Evolutionary conservation across 2,888 invertebrate genomes (phyloP), one percentile per base, ranked within the genome.

Genomic region (Brachyptera risi): DNA sequence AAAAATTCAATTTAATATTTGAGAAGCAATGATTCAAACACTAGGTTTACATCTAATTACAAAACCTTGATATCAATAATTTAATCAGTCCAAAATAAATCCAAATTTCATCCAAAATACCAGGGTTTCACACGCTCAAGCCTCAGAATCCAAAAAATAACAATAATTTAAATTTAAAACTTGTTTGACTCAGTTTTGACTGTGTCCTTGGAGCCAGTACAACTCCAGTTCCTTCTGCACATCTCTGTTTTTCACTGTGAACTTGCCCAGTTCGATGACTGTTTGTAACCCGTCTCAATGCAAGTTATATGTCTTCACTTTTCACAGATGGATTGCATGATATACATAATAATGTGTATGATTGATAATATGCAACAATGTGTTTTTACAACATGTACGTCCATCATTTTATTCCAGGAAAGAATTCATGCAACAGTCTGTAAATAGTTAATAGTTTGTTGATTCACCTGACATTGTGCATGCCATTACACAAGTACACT

Each of bases 331-430:
- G 47, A 42, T 21, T 42, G 47, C 47, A 47, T 47, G 23, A 24
- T 3, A 47, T 47, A n/a, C 23, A 47, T 24, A 23, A 21, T 47
- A 42, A 3, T 42, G 42, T 42, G n/a, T 4, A 5, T 11, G 31
- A 11, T 31, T 11, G 11, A 31, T 31, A 31, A n/a, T n/a, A n/a
- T n/a, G n/a, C n/a, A n/a, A n/a, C n/a, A n/a, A n/a, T n/a, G n/a
- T n/a, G 31, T 24, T 47, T n/a, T 21, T 21, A 23, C 21, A 24
- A 47, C n/a, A 47, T 47, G 23, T 31, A 21, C 23, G 47, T 47
- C 47, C 42, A 42, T 3, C 21, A 42, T 42, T 47, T 47, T 35
- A 54, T 54, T 54, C 54, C 54, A 54, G 54, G 54, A 35, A n/a
- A 31, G 54, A 17, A 21, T 17, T 54, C 54, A 54, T 21, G 35